Conservation (phyloP, 2,797 vertebrate species). For the Aselliscus stoliczkanus region DNA sequence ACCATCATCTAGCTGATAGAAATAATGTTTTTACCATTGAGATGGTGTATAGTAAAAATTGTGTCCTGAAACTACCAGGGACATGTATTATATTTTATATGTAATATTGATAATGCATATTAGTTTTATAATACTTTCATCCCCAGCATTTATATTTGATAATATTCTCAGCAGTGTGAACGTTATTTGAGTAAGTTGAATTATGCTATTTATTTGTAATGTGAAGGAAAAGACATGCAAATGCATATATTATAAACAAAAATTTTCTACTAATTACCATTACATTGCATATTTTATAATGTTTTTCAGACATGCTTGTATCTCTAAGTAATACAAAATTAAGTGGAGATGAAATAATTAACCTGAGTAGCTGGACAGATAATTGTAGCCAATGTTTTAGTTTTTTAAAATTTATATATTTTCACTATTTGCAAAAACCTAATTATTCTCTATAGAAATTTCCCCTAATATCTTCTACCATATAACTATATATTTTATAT, state of each 20-base stretch:
- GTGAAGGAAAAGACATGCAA: not conserved
- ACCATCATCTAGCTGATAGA: not conserved
- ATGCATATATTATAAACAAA: not conserved
- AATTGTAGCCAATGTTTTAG: not conserved
- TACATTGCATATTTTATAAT: not conserved
- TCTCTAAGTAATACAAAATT: not conserved
- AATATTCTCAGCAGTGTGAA: conserved; percentile 60
- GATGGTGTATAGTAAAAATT: conserved; percentile 11
- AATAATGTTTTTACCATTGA: conserved; percentile 21
- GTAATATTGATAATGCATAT: conserved; percentile 44
- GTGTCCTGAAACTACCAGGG: conserved; percentile 48
- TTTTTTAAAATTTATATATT: not conserved
- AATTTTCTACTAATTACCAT: not conserved
- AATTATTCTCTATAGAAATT: not conserved
- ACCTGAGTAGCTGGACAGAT: not conserved
- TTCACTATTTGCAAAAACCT: not conserved
- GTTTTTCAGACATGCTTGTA: not conserved
- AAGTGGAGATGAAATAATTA: not conserved
- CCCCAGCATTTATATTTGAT: conserved; percentile 70
- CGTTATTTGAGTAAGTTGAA: not conserved
- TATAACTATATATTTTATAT: not conserved
- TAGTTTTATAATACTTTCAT: conserved; percentile 65
- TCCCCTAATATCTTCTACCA: not conserved
- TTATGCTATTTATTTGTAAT: not conserved
- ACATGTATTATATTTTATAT: conserved; percentile 66